Percentiles rank a stretch among this genome's conserved stretches.
phyloP scores from a whole-genome alignment of 2,888 invertebrate genomes.

The Strigamia crassipes region DNA sequence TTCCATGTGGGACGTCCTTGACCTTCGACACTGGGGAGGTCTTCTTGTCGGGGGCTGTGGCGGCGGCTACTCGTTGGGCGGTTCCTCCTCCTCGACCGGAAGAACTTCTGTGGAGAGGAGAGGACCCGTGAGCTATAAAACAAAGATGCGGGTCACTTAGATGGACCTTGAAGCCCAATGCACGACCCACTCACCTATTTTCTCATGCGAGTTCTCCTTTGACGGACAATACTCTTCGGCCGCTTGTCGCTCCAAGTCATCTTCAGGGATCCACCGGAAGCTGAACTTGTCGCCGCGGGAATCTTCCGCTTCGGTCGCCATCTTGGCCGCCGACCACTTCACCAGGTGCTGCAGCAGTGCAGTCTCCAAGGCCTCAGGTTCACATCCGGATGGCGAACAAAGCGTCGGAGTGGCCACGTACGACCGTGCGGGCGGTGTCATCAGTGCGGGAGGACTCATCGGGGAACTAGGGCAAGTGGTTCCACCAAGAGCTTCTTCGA shows the following conservation, averaged over 20 bases:
- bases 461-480: background rate
- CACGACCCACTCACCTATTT: conserved; percentile 33
- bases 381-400: background rate
- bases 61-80: background rate
- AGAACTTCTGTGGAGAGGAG: conserved; percentile 10
- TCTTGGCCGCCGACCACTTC: conserved; percentile 20
- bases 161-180: background rate
- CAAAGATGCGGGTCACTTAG: background rate
- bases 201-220: conserved; percentile 34
- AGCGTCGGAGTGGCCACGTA: background rate
- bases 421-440: background rate
- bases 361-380: background rate
- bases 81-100: conserved; percentile 3
- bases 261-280: conserved; percentile 44
- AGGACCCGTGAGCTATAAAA: conserved; percentile 10
- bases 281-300: background rate
- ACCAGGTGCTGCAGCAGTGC: conserved; percentile 6
- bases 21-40: too few relatives aligned
- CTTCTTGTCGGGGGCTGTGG: background rate
- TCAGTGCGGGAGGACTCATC: background rate
- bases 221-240: conserved; percentile 45
- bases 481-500: background rate
- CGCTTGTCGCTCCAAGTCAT: conserved; percentile 44
- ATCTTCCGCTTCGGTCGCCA: conserved; percentile 10
- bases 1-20: background rate